phyloP scores from a whole-genome alignment of 2,797 vertebrate genomes.

The Hylomyscus alleni region DNA sequence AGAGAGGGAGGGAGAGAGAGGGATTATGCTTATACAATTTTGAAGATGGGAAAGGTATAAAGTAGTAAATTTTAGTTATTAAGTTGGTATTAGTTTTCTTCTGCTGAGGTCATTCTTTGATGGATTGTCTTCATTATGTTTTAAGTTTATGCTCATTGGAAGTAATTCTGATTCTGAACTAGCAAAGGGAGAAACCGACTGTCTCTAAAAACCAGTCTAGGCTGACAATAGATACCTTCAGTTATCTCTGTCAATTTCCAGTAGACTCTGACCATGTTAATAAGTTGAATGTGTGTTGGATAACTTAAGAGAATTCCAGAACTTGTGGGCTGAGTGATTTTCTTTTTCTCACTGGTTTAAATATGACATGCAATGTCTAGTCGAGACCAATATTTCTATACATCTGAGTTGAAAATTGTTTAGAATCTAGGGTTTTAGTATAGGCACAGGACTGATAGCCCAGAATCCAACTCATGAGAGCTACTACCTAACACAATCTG shows the following conservation, averaged over 20 bases:
- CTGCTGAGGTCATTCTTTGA: constrained; percentile 16
- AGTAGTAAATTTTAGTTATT: constrained; percentile 42
- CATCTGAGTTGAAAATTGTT: constrained; percentile 44
- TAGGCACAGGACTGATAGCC: background rate
- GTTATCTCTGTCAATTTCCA: constrained; percentile 35
- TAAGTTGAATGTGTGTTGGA: constrained; percentile 23
- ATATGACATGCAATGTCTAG: background rate
- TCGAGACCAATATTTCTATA: background rate
- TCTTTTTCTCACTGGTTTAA: background rate
- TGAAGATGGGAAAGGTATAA: constrained; percentile 16
- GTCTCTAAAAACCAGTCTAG: constrained; percentile 7
- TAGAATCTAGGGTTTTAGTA: constrained; percentile 8
- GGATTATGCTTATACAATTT: background rate
- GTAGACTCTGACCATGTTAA: constrained; percentile 1
- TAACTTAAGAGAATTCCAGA: constrained; percentile 36
- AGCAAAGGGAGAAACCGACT: background rate
- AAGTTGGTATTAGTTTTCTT: background rate
- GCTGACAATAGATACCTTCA: background rate
- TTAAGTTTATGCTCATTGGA: constrained; percentile 45
- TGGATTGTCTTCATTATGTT: constrained; percentile 43
- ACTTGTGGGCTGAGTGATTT: background rate
- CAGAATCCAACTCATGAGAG: constrained; percentile 37
- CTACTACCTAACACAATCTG: constrained; percentile 17
- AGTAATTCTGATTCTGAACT: constrained; percentile 52
- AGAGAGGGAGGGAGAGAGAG: background rate